A percentile compares a stretch with the other conserved stretches of the same genome.
Conservation (phyloP, 2,888 invertebrate genomes). For the Mythimna impura region DNA sequence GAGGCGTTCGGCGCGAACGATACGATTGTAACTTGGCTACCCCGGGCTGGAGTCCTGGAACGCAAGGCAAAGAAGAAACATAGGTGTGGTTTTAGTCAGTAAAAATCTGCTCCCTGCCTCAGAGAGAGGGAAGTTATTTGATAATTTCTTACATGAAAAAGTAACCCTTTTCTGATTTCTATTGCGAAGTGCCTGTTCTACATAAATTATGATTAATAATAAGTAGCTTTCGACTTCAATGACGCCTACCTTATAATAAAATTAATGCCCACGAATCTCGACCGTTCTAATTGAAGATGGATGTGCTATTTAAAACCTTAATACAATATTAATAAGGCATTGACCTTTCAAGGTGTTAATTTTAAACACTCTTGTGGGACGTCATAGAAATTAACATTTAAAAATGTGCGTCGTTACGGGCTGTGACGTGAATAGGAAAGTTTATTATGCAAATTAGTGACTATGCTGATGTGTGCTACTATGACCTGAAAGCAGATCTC, state of each 20-base stretch:
- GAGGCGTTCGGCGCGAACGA: too few relatives aligned
- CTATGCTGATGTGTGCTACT: too few relatives aligned
- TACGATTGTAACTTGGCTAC: too few relatives aligned
- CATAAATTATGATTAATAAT: background rate
- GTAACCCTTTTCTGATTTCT: too few relatives aligned
- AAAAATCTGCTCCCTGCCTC: too few relatives aligned
- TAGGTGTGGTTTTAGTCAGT: too few relatives aligned
- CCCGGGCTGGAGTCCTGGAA: too few relatives aligned
- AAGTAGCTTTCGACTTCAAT: constrained; percentile 6
- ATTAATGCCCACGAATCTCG: constrained; percentile 8
- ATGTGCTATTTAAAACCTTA: background rate
- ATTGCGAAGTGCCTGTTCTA: background rate
- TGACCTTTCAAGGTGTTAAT: constrained; percentile 22
- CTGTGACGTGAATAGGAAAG: background rate
- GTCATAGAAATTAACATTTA: constrained; percentile 6
- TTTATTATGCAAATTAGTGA: background rate
- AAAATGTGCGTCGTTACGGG: background rate
- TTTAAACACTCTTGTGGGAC: constrained; percentile 5
- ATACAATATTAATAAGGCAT: constrained; percentile 7
- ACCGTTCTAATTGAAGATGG: background rate
- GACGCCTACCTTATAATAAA: background rate
- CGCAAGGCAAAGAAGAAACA: too few relatives aligned
- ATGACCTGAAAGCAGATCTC: too few relatives aligned
- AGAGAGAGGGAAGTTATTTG: too few relatives aligned
- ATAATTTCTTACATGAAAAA: too few relatives aligned